Evolutionary conservation across 2,113 vertebrate genomes (phyloP).

Genomic region (Galbula dea): DNA sequence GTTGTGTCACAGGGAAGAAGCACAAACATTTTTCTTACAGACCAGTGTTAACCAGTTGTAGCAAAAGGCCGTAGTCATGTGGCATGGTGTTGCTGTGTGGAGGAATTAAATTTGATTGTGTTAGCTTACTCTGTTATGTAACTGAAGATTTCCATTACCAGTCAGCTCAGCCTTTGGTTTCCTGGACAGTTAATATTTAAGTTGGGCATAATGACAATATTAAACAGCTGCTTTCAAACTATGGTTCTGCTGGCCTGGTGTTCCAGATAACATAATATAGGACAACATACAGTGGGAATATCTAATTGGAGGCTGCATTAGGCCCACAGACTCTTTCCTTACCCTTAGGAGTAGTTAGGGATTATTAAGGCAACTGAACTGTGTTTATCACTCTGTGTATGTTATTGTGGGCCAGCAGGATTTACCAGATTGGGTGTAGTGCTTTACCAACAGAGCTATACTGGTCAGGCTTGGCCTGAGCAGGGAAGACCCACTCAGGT

Average conservation of each 20-base stretch:
- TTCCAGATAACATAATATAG: not conserved
- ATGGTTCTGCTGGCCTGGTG: not conserved
- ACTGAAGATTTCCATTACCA: not conserved
- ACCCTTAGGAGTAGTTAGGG: not conserved
- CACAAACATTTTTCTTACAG: not conserved
- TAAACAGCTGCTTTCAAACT: not conserved
- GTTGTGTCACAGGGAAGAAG: not conserved
- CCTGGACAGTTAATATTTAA: not conserved
- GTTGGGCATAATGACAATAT: not conserved
- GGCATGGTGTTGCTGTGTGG: rapidly evolving
- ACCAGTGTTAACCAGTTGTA: not conserved
- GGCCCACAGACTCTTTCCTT: not conserved
- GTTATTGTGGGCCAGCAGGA: not conserved
- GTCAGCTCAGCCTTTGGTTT: conserved; percentile 7
- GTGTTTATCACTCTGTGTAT: not conserved
- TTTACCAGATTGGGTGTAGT: not conserved
- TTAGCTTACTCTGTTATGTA: not conserved
- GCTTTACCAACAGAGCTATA: not conserved
- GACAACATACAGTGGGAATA: not conserved
- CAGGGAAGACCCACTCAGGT: not conserved
- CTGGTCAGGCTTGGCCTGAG: not conserved
- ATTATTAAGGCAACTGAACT: not conserved
- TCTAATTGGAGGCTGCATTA: not conserved
- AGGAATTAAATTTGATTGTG: not conserved
- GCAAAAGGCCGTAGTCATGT: not conserved